Base-by-base conservation (phyloP, 2,888 invertebrate species). In the Sinhomidia bicolor region DNA sequence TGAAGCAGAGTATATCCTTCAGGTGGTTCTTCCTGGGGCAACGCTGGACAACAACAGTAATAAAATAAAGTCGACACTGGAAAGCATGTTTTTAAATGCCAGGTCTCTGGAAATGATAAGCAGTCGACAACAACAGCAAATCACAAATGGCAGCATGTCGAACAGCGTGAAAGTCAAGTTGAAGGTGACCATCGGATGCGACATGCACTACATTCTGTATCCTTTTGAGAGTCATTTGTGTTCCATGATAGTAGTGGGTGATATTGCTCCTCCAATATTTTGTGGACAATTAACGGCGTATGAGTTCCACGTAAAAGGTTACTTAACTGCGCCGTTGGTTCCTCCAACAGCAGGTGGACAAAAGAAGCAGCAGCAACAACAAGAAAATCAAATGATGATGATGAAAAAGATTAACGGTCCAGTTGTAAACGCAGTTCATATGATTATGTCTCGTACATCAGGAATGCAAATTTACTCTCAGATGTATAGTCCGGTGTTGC, bases 301-400 rank as follows among this genome's bases (percentile, higher is more conserved):
- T 54, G 29, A 51, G 10, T 78, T 78, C n/a, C n/a, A 29, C 0
- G 54, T 54, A 5, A 78, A 32, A 54, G 78, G 78, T 29, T 78
- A 29, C 12, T 32, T 78, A 12, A 1, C 20, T 0, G 2, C 32
- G 32, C 26, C 78, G 3, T 74, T 47, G 23, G 12, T 20, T 14
- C 23, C 7, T 3, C 1, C 12, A 12, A 76, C 26, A 1, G 62
- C 7, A 12, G 44, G 9, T 20, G 3, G 4, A 3, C 6, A 62
- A 62, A 12, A 12, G 23, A 62, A 51, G 5, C 10, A 41, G 4
- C 6, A 9, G 6, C 9, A 4, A 7, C 4, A 41, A 7, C 6
- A 9, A 41, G 6, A 41, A 7, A 9, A 9, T 4, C 41, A 9
- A 7, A 7, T 9, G 9, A 4, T 6, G 4, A 4, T 6, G 9